phyloP scores from a whole-genome alignment of 2,888 invertebrate genomes.

The Leptothorax acervorum region DNA sequence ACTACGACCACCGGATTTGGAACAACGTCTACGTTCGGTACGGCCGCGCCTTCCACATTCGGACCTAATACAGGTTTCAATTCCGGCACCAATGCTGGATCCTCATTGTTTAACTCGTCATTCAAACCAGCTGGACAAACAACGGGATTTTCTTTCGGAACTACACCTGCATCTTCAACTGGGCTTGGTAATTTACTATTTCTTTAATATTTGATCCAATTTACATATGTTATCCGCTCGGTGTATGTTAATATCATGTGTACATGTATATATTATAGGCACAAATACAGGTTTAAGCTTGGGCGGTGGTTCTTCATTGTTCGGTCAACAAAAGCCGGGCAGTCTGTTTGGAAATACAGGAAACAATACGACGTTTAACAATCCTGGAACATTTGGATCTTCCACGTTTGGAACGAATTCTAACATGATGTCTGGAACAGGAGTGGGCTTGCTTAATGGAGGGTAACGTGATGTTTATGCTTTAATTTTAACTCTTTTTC shows the following conservation, averaged over 20 bases:
- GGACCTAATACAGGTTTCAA: conserved; percentile 71
- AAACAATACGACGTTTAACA: conserved; percentile 86
- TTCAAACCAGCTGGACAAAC: conserved; percentile 85
- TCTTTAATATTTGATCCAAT: neutral
- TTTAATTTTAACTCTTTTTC: neutral
- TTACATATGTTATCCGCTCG: neutral
- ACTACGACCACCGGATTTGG: conserved; percentile 86
- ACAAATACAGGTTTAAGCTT: conserved; percentile 85
- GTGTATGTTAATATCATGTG: neutral
- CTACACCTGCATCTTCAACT: conserved; percentile 79
- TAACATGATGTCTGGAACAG: conserved; percentile 75
- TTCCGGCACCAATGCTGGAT: conserved; percentile 82
- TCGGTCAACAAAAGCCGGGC: conserved; percentile 86
- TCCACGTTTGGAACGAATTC: conserved; percentile 83
- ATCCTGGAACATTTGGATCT: conserved; percentile 82
- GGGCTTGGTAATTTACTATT: conserved; percentile 73
- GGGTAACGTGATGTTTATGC: conserved; percentile 67
- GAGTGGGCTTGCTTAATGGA: conserved; percentile 78
- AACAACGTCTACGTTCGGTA: conserved; percentile 79
- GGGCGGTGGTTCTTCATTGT: conserved; percentile 79
- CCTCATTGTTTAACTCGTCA: conserved; percentile 85
- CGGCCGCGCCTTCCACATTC: conserved; percentile 78
- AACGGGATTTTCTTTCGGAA: conserved; percentile 84
- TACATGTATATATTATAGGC: conserved; percentile 49
- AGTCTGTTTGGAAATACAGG: conserved; percentile 87